These are phyloP conservation scores for Gymnocypris eckloni DNA, from an alignment of 2,797 vertebrate species.

Conservation along the genomic window DNA sequence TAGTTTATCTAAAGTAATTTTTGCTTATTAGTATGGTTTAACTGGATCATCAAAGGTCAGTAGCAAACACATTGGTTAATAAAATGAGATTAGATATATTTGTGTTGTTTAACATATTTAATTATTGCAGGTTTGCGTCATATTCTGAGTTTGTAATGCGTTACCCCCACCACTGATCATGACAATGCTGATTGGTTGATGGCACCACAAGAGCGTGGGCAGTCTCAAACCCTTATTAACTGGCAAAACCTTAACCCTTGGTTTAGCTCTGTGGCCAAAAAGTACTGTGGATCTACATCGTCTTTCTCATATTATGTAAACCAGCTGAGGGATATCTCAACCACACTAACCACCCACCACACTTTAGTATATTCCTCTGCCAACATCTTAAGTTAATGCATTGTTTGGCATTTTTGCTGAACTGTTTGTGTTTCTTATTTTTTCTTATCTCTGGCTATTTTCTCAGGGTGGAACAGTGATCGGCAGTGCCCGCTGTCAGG, in stretches of 20 bases:
- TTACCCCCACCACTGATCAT: neutral
- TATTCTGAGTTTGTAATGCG: too few relatives aligned
- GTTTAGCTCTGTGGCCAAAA: neutral
- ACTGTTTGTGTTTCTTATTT: neutral
- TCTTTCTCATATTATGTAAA: neutral
- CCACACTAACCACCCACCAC: neutral
- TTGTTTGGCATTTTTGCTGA: neutral
- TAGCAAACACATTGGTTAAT: too few relatives aligned
- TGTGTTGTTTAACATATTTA: too few relatives aligned
- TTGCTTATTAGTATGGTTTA: too few relatives aligned
- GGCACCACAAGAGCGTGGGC: neutral
- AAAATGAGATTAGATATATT: too few relatives aligned
- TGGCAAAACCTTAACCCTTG: neutral
- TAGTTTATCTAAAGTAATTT: too few relatives aligned
- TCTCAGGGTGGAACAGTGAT: slow-evolving; percentile 92
- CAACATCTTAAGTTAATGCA: neutral
- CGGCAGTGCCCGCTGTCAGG: slow-evolving; percentile 91
- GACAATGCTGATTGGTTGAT: neutral
- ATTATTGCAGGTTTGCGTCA: too few relatives aligned
- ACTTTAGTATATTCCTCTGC: neutral
- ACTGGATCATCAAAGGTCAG: too few relatives aligned
- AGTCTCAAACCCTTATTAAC: neutral
- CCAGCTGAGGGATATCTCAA: neutral
- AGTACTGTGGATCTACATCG: neutral
- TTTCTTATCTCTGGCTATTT: neutral